Base-by-base conservation (phyloP, 1,140 invertebrate species). In the Drosophila paulistorum region DNA sequence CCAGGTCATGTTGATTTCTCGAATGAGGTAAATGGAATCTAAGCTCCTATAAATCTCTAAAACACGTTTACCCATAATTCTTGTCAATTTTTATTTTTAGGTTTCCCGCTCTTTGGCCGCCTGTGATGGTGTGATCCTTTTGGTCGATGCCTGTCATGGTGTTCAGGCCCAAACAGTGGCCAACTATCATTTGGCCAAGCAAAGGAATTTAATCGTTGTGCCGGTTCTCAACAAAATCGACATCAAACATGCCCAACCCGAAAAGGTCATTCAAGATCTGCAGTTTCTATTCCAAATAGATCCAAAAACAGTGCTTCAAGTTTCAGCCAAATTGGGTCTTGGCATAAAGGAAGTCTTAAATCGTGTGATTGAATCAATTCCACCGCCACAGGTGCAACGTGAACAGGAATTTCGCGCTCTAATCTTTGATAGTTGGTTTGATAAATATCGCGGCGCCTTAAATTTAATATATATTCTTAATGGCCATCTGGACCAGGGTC, bases 1-100 rank as follows among this genome's bases (percentile, higher is more conserved):
- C 98, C 98, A 35, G 99, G 99, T 26, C 99, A 99, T 94, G 98
- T 99, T 10, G 99, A 99, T 93, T 99, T 99, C 93, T 96, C 96
- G 4, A 99, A 97, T 93, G 98, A 99, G 94, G 98, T 99, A 13
- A 5, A 23, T 4, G 0, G 3, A n/a, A 30, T 7, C 37, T 39
- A 39, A 13, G 10, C 30, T 30, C 30, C 30, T 7, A 30, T 7
- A 30, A 30, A 30, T 30, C 26, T 5, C 26, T 30, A 0, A 5
- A 30, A 30, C 5, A 6, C 1, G 7, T 6, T 30, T 7, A 30
- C 5, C 7, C 6, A 7, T 26, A 14, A 5, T 51, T 41, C 3
- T n/a, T 20, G 6, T 6, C 3, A 9, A 30, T 0, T 6, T 9
- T 7, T 23, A 0, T 54, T 66, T 39, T 39, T 35, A 95, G 94